Percentiles rank a stretch among this genome's conserved stretches.
phyloP scores from a whole-genome alignment of 2,113 vertebrate genomes.

The Psittacara wagleri region DNA sequence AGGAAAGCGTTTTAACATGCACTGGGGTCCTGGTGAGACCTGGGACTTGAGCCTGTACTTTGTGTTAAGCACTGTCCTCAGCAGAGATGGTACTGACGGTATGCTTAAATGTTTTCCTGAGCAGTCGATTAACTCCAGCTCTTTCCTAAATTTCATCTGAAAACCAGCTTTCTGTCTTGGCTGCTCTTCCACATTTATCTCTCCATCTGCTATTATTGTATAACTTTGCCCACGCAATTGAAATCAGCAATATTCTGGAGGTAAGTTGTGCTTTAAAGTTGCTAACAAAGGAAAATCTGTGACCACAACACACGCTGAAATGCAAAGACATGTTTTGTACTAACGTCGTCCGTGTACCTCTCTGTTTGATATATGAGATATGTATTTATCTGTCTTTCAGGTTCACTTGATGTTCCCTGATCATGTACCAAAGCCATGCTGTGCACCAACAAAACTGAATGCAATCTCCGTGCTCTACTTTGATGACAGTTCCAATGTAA shows the following conservation, averaged over 20 bases:
- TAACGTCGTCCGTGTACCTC: not conserved
- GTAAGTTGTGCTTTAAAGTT: constrained; percentile 12
- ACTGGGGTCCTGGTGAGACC: not conserved
- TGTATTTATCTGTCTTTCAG: constrained; percentile 73
- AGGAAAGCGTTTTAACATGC: not conserved
- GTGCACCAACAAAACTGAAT: constrained; percentile 97
- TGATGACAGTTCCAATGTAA: constrained; percentile 98
- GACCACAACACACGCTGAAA: not conserved
- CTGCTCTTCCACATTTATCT: not conserved
- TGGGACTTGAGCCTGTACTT: not conserved
- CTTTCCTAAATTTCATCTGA: not conserved
- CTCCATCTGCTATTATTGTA: not conserved
- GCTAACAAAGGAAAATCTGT: not conserved
- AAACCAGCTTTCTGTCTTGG: not conserved
- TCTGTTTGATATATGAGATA: constrained; percentile 30
- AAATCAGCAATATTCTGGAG: constrained; percentile 32
- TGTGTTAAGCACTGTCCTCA: not conserved
- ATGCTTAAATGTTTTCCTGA: not conserved
- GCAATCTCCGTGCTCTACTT: constrained; percentile 99
- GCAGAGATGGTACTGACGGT: not conserved
- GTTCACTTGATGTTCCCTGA: constrained; percentile 99
- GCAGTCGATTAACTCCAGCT: not conserved
- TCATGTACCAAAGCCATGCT: constrained; percentile 98
- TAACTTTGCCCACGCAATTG: not conserved
- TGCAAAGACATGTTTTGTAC: constrained; percentile 11